A percentile compares a stretch with the other conserved stretches of the same genome.
Conservation (phyloP, 2,888 invertebrate genomes). For the Ennomos erosarius region DNA sequence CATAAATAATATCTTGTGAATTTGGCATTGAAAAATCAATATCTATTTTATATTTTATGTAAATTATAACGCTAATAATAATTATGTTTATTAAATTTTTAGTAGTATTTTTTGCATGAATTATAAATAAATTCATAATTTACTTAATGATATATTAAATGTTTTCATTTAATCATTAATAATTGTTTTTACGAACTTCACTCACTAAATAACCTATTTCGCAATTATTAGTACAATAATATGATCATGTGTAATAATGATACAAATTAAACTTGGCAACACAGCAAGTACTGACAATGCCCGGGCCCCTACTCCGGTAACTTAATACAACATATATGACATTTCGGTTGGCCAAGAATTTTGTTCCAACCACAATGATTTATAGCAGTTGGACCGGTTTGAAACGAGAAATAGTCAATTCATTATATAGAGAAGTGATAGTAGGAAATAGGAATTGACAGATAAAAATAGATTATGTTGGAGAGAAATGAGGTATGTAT, state of each 20-base stretch:
- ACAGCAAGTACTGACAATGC: constrained; percentile 46
- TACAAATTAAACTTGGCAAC: constrained; percentile 9
- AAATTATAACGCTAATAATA: too few species aligned
- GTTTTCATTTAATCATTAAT: too few species aligned
- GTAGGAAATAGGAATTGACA: constrained; percentile 31
- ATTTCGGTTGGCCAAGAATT: constrained; percentile 54
- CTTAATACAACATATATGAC: constrained; percentile 55
- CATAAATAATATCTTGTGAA: too few species aligned
- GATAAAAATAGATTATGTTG: constrained; percentile 1
- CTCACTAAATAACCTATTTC: too few species aligned
- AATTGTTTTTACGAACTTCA: too few species aligned
- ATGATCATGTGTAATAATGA: too few species aligned
- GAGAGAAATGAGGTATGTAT: constrained; percentile 5
- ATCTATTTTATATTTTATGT: too few species aligned
- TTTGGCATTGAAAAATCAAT: too few species aligned
- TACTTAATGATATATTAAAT: too few species aligned
- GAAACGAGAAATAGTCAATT: constrained; percentile 27
- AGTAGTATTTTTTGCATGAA: too few species aligned
- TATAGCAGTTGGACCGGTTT: constrained; percentile 44
- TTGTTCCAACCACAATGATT: constrained; percentile 44
- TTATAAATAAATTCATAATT: too few species aligned
- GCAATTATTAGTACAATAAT: background rate
- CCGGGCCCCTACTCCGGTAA: constrained; percentile 42
- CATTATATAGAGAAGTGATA: constrained; percentile 32
- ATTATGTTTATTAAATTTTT: too few species aligned